Evolutionary conservation across 2,113 vertebrate species (phyloP).

Genomic region (Nycticebus coucang): DNA sequence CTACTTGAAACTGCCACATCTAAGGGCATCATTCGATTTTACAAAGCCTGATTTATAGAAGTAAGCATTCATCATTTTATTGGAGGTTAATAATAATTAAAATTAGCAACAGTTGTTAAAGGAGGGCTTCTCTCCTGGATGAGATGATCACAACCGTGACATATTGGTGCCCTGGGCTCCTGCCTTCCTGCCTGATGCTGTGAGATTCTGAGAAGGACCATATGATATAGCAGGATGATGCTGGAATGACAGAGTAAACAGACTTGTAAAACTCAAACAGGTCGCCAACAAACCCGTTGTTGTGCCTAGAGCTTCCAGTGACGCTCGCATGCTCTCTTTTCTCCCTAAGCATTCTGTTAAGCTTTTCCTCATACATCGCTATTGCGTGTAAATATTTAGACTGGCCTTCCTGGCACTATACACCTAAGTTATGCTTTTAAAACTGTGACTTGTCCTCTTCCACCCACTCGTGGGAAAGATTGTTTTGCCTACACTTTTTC

Average conservation of each 20-base stretch:
- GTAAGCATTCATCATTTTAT: not conserved
- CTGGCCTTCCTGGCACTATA: conserved; percentile 60
- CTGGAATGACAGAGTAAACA: conserved; percentile 56
- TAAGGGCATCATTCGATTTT: conserved; percentile 4
- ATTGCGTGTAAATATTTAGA: conserved; percentile 62
- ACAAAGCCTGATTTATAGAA: not conserved
- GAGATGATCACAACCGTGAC: not conserved
- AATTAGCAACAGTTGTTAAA: conserved; percentile 33
- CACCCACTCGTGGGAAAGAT: conserved; percentile 73
- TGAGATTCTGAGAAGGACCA: conserved; percentile 49
- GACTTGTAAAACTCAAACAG: conserved; percentile 61
- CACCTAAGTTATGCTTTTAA: conserved; percentile 76
- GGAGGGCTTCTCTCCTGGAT: not conserved
- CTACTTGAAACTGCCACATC: conserved; percentile 24
- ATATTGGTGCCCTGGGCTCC: not conserved
- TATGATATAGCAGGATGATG: conserved; percentile 62
- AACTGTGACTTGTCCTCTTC: conserved; percentile 74
- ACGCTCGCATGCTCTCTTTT: conserved; percentile 27
- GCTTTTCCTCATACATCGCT: conserved; percentile 43
- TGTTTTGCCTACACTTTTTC: conserved; percentile 70
- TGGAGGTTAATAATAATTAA: conserved; percentile 40
- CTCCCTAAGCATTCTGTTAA: conserved; percentile 51
- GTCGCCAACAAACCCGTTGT: conserved; percentile 71
- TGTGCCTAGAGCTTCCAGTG: conserved; percentile 69
- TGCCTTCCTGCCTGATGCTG: conserved; percentile 35